Evolutionary conservation across 1,140 invertebrate species (phyloP), one percentile per base, ranked within the genome.

Genomic region (Pachyrhynchus sulphureomaculatus): DNA sequence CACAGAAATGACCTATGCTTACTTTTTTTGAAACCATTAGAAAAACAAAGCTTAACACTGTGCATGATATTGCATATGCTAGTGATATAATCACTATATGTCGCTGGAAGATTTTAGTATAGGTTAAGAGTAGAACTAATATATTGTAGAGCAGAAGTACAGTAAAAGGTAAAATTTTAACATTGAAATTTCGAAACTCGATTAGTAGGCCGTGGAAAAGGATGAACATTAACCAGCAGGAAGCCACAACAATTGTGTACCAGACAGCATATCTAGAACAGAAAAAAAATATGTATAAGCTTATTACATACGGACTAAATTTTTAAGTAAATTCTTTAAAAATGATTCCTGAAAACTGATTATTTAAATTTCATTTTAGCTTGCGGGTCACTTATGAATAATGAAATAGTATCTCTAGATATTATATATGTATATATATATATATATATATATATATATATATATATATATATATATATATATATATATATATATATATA

Each of bases 1-100:
- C 83, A 33, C 88, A 87, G 73, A 95, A 94, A 66, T 93, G 87
- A 42, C 91, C 91, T 8, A 92, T 83, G 48, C 88, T 83, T 62
- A 88, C 89, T 36, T 44, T 47, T 47, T 54, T 59, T 32, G 59
- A 45, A 23, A 53, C 48, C 3, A 60, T 58, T 32, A 87, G 77
- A 44, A 87, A 81, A 17, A 86, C 75, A 41, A 92, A 76, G 53
- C 88, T 88, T 24, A 88, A 75, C 2, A 82, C 70, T 73, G 86
- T 88, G 60, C 91, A 80, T 49, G 84, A 75, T 1, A 86, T 67
- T 20, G 88, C 83, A 52, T 89, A 80, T 32, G 83, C 74, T 34
- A 89, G 68, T 10, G 89, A 90, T 49, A 87, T 79, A 37, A 81
- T 77, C 45, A 86, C 75, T 59, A 86, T 84, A 68, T 87, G 85